Percentiles rank a stretch among this genome's conserved stretches.
Conservation (phyloP, 1,140 invertebrate genomes). For the Aphis craccivora region DNA sequence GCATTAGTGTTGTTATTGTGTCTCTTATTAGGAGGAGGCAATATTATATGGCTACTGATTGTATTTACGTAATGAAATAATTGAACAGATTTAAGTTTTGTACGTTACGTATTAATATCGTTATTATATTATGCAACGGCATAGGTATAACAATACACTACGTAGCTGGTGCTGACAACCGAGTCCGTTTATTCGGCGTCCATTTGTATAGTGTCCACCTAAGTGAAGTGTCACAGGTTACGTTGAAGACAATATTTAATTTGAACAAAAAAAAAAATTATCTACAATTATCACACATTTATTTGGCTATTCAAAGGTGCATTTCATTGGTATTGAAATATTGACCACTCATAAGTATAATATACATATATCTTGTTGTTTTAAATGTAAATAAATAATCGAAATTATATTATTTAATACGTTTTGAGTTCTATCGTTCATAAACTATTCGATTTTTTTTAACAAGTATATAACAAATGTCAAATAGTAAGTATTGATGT, state of each 20-base stretch:
- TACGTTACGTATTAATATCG: slow-evolving; percentile 18
- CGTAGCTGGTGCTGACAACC: no score
- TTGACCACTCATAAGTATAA: neutral
- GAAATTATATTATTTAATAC: neutral
- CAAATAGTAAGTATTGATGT: neutral
- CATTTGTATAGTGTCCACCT: neutral
- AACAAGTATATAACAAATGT: neutral
- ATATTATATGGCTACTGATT: slow-evolving; percentile 18
- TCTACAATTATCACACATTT: neutral
- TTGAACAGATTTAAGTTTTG: slow-evolving; percentile 32
- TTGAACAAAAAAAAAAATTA: neutral
- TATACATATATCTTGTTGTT: neutral
- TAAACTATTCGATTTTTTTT: neutral
- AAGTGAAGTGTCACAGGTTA: neutral
- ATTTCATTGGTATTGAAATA: neutral
- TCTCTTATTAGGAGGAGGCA: neutral
- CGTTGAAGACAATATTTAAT: neutral
- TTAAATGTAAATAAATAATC: neutral
- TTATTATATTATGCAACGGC: slow-evolving; percentile 6
- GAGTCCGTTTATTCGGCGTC: neutral
- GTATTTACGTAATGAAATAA: slow-evolving; percentile 49
- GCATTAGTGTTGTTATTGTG: neutral
- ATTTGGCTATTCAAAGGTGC: neutral
- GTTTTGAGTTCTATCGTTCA: neutral
- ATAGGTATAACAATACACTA: neutral